Percentiles rank a stretch among this genome's conserved stretches.
Evolutionary conservation across 2,888 invertebrate species (phyloP).

Genomic region (Parnassius orleans): DNA sequence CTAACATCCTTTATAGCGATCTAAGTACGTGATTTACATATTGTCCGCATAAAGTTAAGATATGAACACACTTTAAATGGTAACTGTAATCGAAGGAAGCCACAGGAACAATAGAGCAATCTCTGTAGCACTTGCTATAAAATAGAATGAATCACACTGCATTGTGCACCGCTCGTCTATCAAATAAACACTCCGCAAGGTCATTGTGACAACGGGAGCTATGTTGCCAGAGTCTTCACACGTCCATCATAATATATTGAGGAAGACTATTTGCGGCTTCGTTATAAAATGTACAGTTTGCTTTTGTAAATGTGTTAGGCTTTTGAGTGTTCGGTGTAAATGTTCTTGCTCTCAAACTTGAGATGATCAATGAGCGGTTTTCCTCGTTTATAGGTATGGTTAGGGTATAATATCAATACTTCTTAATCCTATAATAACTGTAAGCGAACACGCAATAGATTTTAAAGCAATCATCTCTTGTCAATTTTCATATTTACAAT

Average conservation of each 20-base stretch:
- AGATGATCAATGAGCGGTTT: not conserved
- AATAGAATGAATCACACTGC: constrained; percentile 15
- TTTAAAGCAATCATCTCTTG: too few species aligned
- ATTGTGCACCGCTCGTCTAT: constrained; percentile 16
- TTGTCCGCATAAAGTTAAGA: not conserved
- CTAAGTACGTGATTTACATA: constrained; percentile 1
- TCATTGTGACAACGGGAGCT: constrained; percentile 3
- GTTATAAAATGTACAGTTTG: not conserved
- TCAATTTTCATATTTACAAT: too few species aligned
- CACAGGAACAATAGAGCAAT: constrained; percentile 14
- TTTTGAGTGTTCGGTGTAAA: not conserved
- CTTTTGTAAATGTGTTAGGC: not conserved
- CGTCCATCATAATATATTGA: not conserved
- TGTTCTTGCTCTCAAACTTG: not conserved
- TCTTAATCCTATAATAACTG: too few species aligned
- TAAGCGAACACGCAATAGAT: too few species aligned
- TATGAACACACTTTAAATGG: not conserved
- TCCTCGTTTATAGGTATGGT: not conserved
- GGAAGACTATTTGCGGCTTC: not conserved
- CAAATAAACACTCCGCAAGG: constrained; percentile 14
- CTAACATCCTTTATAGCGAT: not conserved
- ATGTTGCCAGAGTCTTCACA: not conserved
- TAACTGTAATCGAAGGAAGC: constrained; percentile 7
- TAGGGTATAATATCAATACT: too few species aligned
- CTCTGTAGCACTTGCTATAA: constrained; percentile 8